Percentiles rank a stretch among this genome's conserved stretches.
Evolutionary conservation across 2,797 vertebrate species (phyloP).

Genomic region (Zalophus californianus): DNA sequence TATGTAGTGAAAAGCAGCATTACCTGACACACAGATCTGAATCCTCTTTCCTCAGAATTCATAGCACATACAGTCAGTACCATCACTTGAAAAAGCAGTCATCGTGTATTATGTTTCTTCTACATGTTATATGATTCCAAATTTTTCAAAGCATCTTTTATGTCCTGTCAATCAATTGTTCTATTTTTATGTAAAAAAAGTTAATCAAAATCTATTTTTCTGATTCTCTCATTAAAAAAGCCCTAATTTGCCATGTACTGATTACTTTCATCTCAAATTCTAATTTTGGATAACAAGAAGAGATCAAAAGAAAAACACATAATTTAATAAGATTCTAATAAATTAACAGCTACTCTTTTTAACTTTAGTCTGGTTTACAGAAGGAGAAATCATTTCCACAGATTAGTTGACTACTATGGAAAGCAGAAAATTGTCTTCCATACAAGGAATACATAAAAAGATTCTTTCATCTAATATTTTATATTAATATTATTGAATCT

Average conservation of each 20-base stretch:
- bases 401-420: neutral
- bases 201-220: conserved; percentile 19
- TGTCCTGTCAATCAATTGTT: conserved; percentile 19
- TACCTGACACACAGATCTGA: neutral
- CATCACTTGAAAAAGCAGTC: neutral
- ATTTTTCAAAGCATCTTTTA: conserved; percentile 46
- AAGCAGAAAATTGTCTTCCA: conserved; percentile 37
- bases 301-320: conserved; percentile 15
- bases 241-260: neutral
- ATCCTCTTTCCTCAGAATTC: neutral
- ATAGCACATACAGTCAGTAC: neutral
- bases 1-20: neutral
- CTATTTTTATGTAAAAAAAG: conserved; percentile 21
- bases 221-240: neutral
- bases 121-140: neutral
- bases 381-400: conserved; percentile 55
- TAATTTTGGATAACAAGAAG: neutral
- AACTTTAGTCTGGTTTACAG: neutral
- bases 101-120: neutral
- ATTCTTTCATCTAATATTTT: neutral
- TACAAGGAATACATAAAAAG: neutral
- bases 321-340: conserved; percentile 7
- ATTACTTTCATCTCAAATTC: conserved; percentile 53
- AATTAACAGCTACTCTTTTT: conserved; percentile 18
- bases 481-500: neutral